Evolutionary conservation across 2,113 vertebrate species (phyloP).

Genomic region (Noctilio leporinus): DNA sequence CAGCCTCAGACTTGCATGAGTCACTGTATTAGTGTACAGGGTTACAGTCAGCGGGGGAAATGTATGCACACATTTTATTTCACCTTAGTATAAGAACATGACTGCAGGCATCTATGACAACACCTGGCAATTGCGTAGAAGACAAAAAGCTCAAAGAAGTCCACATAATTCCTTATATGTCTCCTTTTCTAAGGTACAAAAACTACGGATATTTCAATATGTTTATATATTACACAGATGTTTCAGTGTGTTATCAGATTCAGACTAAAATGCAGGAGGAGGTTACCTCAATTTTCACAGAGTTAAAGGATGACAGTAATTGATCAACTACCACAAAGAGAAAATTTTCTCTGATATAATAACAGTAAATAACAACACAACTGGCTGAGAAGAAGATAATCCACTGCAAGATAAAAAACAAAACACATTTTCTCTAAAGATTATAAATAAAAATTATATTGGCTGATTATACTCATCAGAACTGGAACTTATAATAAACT

Average conservation of each 20-base stretch:
- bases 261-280: background rate
- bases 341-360: background rate
- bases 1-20: constrained; percentile 49
- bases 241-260: background rate
- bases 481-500: background rate
- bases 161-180: background rate
- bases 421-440: background rate
- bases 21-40: background rate
- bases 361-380: background rate
- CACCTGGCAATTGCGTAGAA: background rate
- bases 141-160: constrained; percentile 2
- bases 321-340: background rate
- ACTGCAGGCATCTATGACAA: background rate
- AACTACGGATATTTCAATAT: background rate
- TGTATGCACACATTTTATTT: background rate
- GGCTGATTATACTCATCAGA: background rate
- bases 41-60: background rate
- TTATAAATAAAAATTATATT: background rate
- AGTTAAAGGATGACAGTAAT: constrained; percentile 46
- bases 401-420: background rate
- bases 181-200: background rate
- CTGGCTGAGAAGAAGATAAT: background rate
- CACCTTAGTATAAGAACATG: background rate
- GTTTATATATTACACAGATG: background rate
- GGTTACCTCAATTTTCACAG: background rate